phyloP scores from a whole-genome alignment of 2,888 invertebrate genomes.

The Poecilus cupreus region DNA sequence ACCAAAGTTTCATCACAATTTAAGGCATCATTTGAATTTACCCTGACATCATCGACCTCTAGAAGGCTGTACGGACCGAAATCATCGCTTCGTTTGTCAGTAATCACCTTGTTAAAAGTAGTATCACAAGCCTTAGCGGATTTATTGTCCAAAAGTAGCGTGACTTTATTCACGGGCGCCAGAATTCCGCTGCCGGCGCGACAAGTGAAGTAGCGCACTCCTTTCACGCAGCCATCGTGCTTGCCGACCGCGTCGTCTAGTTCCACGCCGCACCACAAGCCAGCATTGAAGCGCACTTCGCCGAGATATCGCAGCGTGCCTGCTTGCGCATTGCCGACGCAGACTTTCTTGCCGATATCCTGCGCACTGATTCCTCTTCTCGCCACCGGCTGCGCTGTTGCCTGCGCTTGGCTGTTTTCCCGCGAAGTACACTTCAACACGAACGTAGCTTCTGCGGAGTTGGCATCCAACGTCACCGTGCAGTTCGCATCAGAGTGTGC shows the following conservation, averaged over 20 bases:
- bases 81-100: conserved; percentile 71
- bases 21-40: conserved; percentile 67
- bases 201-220: conserved; percentile 79
- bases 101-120: conserved; percentile 70
- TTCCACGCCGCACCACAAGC: conserved; percentile 81
- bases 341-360: conserved; percentile 68
- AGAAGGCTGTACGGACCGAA: conserved; percentile 79
- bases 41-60: conserved; percentile 68
- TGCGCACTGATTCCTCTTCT: conserved; percentile 50
- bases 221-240: conserved; percentile 79
- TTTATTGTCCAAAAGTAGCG: conserved; percentile 63
- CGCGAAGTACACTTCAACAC: conserved; percentile 31
- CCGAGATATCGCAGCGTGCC: conserved; percentile 78
- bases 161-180: conserved; percentile 77
- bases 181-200: conserved; percentile 77
- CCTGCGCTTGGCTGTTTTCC: conserved; percentile 44
- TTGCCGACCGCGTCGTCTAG: conserved; percentile 76
- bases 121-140: conserved; percentile 37
- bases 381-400: conserved; percentile 26
- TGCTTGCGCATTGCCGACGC: conserved; percentile 68
- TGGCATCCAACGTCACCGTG: conserved; percentile 44
- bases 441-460: conserved; percentile 52
- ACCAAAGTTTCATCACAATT: conserved; percentile 69
- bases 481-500: conserved; percentile 23
- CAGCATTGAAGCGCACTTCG: conserved; percentile 74